Evolutionary conservation across 2,113 vertebrate genomes (phyloP).

Genomic region (Dromiciops gliroides): DNA sequence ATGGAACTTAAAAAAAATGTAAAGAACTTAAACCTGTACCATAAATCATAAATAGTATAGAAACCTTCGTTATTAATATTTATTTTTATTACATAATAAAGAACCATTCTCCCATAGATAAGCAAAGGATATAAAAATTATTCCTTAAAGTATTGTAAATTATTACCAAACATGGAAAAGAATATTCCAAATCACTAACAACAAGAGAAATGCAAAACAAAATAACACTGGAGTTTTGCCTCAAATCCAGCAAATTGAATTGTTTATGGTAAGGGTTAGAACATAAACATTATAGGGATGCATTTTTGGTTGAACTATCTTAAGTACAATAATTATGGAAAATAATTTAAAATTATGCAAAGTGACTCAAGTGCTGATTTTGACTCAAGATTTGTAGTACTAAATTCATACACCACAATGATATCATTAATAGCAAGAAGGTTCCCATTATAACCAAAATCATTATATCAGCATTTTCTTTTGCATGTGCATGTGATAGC

Average conservation of each 20-base stretch:
- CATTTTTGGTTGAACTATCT: not conserved
- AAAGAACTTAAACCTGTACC: not conserved
- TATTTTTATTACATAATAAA: not conserved
- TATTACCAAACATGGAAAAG: not conserved
- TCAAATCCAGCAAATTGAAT: not conserved
- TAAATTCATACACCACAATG: not conserved
- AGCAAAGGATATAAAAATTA: not conserved
- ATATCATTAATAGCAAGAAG: not conserved
- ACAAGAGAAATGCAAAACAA: not conserved
- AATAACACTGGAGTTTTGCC: not conserved
- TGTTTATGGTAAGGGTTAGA: not conserved
- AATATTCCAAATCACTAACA: not conserved
- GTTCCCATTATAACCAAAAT: not conserved
- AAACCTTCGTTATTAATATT: not conserved
- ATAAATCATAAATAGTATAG: not conserved
- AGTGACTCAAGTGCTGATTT: not conserved
- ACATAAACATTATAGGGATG: not conserved
- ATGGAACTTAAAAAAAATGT: not conserved
- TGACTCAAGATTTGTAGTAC: not conserved
- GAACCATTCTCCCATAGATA: not conserved
- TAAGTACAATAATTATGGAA: not conserved
- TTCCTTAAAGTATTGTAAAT: not conserved
- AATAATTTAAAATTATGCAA: not conserved
- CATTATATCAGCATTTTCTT: not conserved
- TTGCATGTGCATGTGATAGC: not conserved